Percentiles rank a stretch among this genome's conserved stretches.
Conservation (phyloP, 1,140 invertebrate species). For the Chironomus striatipennis region DNA sequence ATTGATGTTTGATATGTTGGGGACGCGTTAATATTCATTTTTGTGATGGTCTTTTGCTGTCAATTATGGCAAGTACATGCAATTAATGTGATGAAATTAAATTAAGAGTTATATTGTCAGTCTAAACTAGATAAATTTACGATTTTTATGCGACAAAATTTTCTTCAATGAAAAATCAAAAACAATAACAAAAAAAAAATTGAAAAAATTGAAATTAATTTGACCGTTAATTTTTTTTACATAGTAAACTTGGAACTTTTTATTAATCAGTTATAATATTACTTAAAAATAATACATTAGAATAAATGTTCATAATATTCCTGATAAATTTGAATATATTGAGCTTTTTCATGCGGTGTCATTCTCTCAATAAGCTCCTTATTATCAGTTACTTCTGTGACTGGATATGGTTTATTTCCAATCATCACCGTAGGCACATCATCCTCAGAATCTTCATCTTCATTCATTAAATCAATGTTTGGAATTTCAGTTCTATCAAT, state of each 20-base stretch:
- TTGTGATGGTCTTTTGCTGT: neutral
- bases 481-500: conserved; percentile 48
- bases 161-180: too few species aligned
- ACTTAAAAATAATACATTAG: neutral
- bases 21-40: conserved; percentile 39
- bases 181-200: too few species aligned
- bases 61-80: too few species aligned
- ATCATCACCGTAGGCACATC: conserved; percentile 78
- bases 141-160: too few species aligned
- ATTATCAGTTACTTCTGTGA: conserved; percentile 54
- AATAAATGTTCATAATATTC: conserved; percentile 85
- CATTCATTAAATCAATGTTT: conserved; percentile 51
- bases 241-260: too few species aligned
- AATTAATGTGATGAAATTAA: too few species aligned
- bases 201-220: too few species aligned
- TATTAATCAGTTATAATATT: too few species aligned
- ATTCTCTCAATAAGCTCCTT: conserved; percentile 81
- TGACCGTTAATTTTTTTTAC: too few species aligned
- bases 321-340: conserved; percentile 88
- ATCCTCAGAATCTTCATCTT: conserved; percentile 66
- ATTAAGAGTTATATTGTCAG: too few species aligned
- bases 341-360: conserved; percentile 86
- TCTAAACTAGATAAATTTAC: too few species aligned
- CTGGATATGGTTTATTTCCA: conserved; percentile 63
- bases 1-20: neutral